Conservation (phyloP, 2,113 vertebrate species). For the Raja brachyura region DNA sequence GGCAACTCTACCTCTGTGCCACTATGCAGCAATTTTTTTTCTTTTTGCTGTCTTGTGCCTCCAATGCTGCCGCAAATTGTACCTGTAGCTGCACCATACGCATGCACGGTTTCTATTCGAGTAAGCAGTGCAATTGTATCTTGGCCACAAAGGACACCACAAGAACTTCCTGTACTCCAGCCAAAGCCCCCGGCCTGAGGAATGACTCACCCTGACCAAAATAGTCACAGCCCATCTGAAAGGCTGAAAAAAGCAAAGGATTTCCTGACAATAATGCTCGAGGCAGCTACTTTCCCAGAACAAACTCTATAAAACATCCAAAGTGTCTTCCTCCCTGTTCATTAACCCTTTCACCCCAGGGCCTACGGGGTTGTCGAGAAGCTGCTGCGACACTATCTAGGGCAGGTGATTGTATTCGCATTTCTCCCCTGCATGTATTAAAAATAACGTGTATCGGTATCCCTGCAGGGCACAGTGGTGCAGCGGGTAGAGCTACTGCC, state of each 20-base stretch:
- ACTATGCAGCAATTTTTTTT: no score
- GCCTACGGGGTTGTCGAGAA: no score
- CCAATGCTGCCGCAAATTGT: no score
- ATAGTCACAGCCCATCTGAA: slow-evolving; percentile 33
- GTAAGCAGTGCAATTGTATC: slow-evolving; percentile 10
- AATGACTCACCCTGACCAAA: slow-evolving; percentile 15
- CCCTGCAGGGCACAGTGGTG: no score
- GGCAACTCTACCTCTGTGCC: no score
- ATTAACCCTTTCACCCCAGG: slow-evolving; percentile 1
- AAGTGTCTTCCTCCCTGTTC: slow-evolving; percentile 11
- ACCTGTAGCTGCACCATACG: no score
- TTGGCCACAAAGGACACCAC: background rate
- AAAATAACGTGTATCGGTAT: background rate
- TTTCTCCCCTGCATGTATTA: background rate
- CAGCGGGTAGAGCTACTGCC: no score
- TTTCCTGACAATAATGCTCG: slow-evolving; percentile 19
- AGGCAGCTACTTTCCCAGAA: slow-evolving; percentile 23
- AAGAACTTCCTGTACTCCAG: slow-evolving; percentile 8
- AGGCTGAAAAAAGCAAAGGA: slow-evolving; percentile 33
- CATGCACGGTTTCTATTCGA: background rate
- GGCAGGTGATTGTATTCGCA: background rate
- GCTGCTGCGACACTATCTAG: background rate
- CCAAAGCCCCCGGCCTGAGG: background rate
- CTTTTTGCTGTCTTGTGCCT: no score
- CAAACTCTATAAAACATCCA: slow-evolving; percentile 19